Evolutionary conservation across 2,888 invertebrate species (phyloP), one percentile per base, ranked within the genome.

Genomic region (Troides helena): DNA sequence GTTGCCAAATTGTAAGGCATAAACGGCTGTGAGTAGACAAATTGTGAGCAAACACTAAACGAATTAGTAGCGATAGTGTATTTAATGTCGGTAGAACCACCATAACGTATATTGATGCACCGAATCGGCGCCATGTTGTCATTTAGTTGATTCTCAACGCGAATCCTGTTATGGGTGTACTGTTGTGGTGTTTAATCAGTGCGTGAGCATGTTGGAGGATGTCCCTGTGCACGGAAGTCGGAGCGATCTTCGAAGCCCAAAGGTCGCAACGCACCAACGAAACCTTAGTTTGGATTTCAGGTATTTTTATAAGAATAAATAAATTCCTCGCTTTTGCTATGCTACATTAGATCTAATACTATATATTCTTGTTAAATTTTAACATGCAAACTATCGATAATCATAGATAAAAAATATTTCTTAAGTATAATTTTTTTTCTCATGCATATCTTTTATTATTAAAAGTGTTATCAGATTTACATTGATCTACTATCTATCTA

Each of bases 271-370:
- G 67, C 97, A 98, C 91, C 97, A 97, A 90, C 95, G 97, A 85
- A 97, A 98, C 91, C 95, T 97, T 82, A 97, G 97, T 85, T 94
- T 97, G 87, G 97, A 97, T 89, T 97, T 97, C 90, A 96, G 97
- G 97, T 97, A 90, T 78, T 83, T 46, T 6, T 6, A 53, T 53
- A 53, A n/a, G 1, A 53, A 53, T 8, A 53, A 53, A 53, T 18
- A 53, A 53, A n/a, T 18, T 50, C 10, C 10, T 39, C 14, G 12
- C 14, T 3, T 46, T 46, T 46, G 14, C 2, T 46, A 46, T 53
- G 8, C n/a, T 18, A n/a, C 53, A 53, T 53, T 5, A 53, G 18
- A 53, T 18, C 5, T 53, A 8, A n/a, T 62, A 10, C 65, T n/a
- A 30, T 36, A 56, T 3, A 36, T 36, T 58, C 17, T 57, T 7